Percentiles rank a stretch among this genome's conserved stretches.
These are phyloP conservation scores for Boloria selene DNA, from an alignment of 2,888 invertebrate genomes.

Conservation along the genomic window DNA sequence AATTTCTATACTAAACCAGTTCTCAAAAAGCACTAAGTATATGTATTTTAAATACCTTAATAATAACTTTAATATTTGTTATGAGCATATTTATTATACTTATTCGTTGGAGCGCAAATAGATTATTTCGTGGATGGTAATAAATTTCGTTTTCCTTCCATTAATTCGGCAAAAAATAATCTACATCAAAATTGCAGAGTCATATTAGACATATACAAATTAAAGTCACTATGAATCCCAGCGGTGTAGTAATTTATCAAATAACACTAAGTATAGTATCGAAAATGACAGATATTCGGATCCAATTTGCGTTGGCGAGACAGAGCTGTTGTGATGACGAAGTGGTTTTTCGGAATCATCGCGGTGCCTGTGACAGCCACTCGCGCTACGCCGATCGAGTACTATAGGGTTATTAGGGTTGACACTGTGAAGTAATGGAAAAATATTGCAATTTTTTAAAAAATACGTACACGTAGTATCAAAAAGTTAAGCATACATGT, in stretches of 20 bases:
- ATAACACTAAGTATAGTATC: slow-evolving; percentile 10
- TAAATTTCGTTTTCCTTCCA: too few relatives aligned
- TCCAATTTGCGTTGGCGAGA: slow-evolving; percentile 56
- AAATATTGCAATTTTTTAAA: not conserved
- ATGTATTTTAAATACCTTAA: too few relatives aligned
- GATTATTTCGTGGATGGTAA: too few relatives aligned
- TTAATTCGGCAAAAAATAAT: too few relatives aligned
- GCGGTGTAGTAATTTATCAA: not conserved
- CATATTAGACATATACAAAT: not conserved
- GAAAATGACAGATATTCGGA: slow-evolving; percentile 39
- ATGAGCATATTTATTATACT: too few relatives aligned
- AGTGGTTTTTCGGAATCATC: slow-evolving; percentile 60
- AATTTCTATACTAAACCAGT: too few relatives aligned
- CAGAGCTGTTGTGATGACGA: slow-evolving; percentile 53
- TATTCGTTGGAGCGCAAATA: too few relatives aligned
- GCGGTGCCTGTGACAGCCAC: slow-evolving; percentile 66
- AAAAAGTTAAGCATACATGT: too few relatives aligned
- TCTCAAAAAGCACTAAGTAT: too few relatives aligned
- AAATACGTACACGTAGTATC: not conserved
- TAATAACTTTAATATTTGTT: too few relatives aligned
- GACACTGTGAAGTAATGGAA: slow-evolving; percentile 30
- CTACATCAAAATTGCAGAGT: not conserved
- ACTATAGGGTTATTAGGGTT: slow-evolving; percentile 50
- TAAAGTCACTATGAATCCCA: too few relatives aligned
- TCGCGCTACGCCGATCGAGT: slow-evolving; percentile 42